Percentiles rank a stretch among this genome's conserved stretches.
Evolutionary conservation across 2,113 vertebrate species (phyloP).

Genomic region (Phaethornis superciliosus): DNA sequence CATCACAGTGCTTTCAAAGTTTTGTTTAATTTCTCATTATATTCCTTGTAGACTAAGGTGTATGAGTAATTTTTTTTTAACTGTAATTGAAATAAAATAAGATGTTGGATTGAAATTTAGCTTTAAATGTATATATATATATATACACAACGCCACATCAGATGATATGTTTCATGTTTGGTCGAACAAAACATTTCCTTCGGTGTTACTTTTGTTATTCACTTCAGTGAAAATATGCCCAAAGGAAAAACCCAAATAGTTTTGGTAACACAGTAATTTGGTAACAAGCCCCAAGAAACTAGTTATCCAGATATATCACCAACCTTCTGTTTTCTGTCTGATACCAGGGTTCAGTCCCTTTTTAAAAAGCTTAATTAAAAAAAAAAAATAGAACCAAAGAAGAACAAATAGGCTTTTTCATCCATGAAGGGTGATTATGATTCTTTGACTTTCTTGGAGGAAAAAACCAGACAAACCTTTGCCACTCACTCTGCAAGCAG

Average conservation of each 20-base stretch:
- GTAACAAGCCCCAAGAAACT: not conserved
- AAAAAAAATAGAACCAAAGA: not conserved
- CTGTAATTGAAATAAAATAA: not conserved
- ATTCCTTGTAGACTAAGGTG: not conserved
- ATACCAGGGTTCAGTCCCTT: not conserved
- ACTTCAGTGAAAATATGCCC: not conserved
- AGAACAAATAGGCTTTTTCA: not conserved
- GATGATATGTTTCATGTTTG: not conserved
- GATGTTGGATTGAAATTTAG: not conserved
- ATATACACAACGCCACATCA: not conserved
- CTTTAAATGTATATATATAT: not conserved
- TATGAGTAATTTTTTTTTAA: not conserved
- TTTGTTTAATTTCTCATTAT: not conserved
- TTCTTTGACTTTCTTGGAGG: not conserved
- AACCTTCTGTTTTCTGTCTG: not conserved
- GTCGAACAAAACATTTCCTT: not conserved
- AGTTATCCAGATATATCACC: not conserved
- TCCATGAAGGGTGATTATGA: not conserved
- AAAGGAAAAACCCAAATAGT: not conserved
- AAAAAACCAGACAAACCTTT: not conserved
- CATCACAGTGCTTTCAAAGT: not conserved
- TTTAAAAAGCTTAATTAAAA: constrained; percentile 19
- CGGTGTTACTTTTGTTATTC: not conserved
- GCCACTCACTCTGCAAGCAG: not conserved
- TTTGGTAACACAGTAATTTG: not conserved